Conservation (phyloP, 2,888 invertebrate species). For the Callyntrura guangdongensis region DNA sequence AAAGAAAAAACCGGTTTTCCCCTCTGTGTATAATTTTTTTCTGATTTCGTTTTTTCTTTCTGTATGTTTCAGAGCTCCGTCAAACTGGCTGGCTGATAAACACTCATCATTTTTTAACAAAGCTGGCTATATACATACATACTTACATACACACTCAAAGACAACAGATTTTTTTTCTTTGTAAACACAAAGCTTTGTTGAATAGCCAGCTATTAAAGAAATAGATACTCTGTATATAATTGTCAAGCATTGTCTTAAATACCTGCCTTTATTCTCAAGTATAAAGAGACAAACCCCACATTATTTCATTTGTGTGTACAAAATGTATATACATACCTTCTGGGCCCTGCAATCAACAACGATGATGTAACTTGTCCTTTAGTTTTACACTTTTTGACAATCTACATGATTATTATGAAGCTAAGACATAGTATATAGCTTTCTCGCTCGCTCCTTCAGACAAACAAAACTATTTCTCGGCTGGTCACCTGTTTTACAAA, state of each 20-base stretch:
- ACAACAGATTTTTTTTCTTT: conserved; percentile 16
- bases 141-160: not conserved
- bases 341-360: conserved; percentile 3
- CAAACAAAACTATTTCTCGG: not conserved
- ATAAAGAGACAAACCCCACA: not conserved
- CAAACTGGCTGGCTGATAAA: conserved; percentile 4
- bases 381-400: not conserved
- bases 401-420: conserved; percentile 4
- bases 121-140: not conserved
- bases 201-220: conserved; percentile 47
- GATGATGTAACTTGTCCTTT: conserved; percentile 36
- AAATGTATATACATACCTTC: not conserved
- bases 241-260: conserved; percentile 56
- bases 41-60: conserved; percentile 52
- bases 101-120: conserved; percentile 38
- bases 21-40: not conserved
- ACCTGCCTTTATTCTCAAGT: not conserved
- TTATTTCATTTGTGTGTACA: not conserved
- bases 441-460: not conserved
- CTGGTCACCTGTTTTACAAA: not conserved
- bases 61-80: not conserved
- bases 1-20: conserved; percentile 80
- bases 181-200: not conserved
- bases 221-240: conserved; percentile 62
- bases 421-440: not conserved